Evolutionary conservation across 2,888 invertebrate genomes (phyloP).

Genomic region (Parapristionchus giblindavisi): DNA sequence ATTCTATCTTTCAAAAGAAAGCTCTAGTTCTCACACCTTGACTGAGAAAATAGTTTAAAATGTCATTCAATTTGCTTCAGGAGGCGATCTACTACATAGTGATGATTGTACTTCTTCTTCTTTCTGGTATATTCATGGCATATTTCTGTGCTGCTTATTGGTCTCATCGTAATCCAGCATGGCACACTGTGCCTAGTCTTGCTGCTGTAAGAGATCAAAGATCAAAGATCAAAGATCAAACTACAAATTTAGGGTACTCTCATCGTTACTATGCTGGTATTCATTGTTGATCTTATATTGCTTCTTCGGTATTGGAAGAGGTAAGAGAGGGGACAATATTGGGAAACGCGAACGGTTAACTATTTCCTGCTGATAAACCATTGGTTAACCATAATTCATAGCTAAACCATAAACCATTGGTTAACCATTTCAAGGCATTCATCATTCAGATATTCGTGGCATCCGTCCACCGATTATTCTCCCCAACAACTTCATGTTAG

Average conservation of each 20-base stretch:
- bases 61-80: constrained; percentile 32
- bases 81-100: constrained; percentile 50
- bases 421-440: neutral
- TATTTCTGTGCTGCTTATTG: constrained; percentile 58
- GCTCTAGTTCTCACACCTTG: no score
- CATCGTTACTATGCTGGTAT: constrained; percentile 45
- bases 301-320: constrained; percentile 48
- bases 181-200: constrained; percentile 57
- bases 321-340: no score
- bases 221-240: neutral
- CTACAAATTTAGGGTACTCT: constrained; percentile 46
- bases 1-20: no score
- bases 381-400: neutral
- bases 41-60: neutral
- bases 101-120: constrained; percentile 49
- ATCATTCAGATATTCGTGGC: constrained; percentile 20
- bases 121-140: constrained; percentile 53
- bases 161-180: constrained; percentile 58
- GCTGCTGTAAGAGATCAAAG: constrained; percentile 48
- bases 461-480: constrained; percentile 24
- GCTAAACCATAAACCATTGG: neutral
- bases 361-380: neutral
- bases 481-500: no score
- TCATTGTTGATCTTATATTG: constrained; percentile 46
- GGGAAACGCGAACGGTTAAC: neutral